Conservation (phyloP, 2,113 vertebrate species). For the Panurus biarmicus region DNA sequence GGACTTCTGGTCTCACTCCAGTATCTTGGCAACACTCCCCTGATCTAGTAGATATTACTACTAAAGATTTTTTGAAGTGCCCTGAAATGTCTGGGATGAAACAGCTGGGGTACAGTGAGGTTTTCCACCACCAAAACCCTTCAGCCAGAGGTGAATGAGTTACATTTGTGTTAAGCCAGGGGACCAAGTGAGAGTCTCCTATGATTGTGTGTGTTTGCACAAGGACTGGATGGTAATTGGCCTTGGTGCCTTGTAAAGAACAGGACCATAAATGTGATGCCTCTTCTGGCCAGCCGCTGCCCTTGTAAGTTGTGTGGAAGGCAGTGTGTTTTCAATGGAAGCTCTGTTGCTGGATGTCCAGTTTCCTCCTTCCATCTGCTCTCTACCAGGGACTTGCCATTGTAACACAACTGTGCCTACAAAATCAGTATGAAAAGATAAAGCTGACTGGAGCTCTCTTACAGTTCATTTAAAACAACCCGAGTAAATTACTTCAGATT, state of each 20-base stretch:
- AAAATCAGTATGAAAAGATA: not conserved
- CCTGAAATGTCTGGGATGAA: not conserved
- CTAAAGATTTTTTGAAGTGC: not conserved
- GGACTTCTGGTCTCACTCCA: not conserved
- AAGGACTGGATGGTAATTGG: not conserved
- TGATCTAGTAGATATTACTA: not conserved
- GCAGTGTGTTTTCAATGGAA: not conserved
- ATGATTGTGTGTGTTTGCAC: rapidly evolving
- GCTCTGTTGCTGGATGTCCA: not conserved
- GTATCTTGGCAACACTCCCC: not conserved
- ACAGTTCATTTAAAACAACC: not conserved
- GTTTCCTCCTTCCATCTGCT: not conserved
- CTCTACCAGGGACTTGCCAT: not conserved
- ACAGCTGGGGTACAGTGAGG: not conserved
- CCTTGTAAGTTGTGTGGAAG: not conserved
- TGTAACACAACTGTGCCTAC: not conserved
- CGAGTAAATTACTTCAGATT: not conserved
- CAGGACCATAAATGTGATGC: not conserved
- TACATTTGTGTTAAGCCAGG: not conserved
- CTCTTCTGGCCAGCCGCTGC: not conserved
- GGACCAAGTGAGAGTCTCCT: not conserved
- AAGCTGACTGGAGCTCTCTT: not conserved
- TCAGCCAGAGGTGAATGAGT: not conserved
- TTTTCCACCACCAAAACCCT: not conserved
- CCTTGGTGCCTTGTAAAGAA: not conserved